phyloP scores from a whole-genome alignment of 2,888 invertebrate genomes.

The Coelinius sp. region DNA sequence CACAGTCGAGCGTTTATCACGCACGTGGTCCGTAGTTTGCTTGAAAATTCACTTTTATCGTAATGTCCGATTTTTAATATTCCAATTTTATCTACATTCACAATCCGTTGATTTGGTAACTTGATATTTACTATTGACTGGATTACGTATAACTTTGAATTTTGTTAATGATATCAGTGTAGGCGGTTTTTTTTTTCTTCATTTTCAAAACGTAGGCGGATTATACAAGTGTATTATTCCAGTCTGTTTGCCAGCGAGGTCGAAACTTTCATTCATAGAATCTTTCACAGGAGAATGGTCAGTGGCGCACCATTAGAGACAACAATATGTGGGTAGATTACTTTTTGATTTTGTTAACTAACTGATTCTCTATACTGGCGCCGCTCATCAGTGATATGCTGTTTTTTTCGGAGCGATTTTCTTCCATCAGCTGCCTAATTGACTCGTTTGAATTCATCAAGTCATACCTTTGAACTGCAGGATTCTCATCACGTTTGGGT shows the following conservation, averaged over 20 bases:
- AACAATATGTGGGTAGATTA: slow-evolving; percentile 4
- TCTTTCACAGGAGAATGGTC: slow-evolving; percentile 36
- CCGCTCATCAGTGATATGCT: slow-evolving; percentile 2
- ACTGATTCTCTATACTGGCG: background rate
- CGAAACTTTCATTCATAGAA: slow-evolving; percentile 56
- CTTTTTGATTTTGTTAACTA: background rate
- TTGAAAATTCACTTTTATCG: background rate
- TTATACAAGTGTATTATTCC: slow-evolving; percentile 49
- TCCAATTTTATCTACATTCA: background rate
- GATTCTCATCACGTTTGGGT: background rate
- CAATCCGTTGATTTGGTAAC: background rate
- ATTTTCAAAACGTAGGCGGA: slow-evolving; percentile 36
- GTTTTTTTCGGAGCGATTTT: background rate
- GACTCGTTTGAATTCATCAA: background rate
- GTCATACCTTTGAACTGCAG: background rate
- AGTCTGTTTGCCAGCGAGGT: slow-evolving; percentile 54
- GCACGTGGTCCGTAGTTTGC: background rate
- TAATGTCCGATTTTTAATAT: background rate
- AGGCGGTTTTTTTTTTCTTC: slow-evolving; percentile 32
- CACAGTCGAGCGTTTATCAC: slow-evolving; percentile 19
- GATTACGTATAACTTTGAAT: slow-evolving; percentile 12
- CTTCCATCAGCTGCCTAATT: background rate
- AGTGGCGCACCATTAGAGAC: slow-evolving; percentile 30
- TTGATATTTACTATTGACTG: background rate
- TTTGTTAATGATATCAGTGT: slow-evolving; percentile 37